These are phyloP conservation scores for Volucella bombylans DNA, from an alignment of 2,888 invertebrate genomes.

Conservation along the genomic window DNA sequence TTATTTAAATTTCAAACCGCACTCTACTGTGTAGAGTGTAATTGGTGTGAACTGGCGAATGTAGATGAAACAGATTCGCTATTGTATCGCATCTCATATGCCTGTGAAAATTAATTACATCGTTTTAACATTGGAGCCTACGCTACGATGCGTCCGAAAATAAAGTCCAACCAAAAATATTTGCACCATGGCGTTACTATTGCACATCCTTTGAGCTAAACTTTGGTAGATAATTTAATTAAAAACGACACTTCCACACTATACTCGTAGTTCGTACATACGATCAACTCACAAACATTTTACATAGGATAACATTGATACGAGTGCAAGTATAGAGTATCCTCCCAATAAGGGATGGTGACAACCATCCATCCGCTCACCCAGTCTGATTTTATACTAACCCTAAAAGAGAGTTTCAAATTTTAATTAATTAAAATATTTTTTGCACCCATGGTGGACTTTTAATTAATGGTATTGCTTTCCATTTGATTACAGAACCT, in stretches of 20 bases:
- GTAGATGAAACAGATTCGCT: conserved; percentile 60
- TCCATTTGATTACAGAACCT: conserved; percentile 87
- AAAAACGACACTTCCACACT: conserved; percentile 35
- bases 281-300: not conserved
- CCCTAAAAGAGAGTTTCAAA: conserved; percentile 32
- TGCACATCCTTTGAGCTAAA: conserved; percentile 50
- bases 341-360: too few relatives aligned
- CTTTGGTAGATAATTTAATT: conserved; percentile 62
- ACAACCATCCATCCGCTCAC: too few relatives aligned
- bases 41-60: conserved; percentile 59
- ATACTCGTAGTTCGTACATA: conserved; percentile 4
- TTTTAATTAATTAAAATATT: conserved; percentile 47
- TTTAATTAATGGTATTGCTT: conserved; percentile 49
- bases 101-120: conserved; percentile 68
- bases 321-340: not conserved
- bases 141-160: conserved; percentile 66
- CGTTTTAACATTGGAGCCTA: conserved; percentile 52
- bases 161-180: conserved; percentile 48
- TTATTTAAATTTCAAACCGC: conserved; percentile 64
- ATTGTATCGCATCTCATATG: conserved; percentile 33
- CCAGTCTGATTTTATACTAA: not conserved
- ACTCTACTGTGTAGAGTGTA: conserved; percentile 32
- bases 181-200: conserved; percentile 9
- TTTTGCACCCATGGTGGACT: conserved; percentile 16
- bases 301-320: not conserved